Conservation (phyloP, 2,888 invertebrate species). For the Cataglyphis cursor region DNA sequence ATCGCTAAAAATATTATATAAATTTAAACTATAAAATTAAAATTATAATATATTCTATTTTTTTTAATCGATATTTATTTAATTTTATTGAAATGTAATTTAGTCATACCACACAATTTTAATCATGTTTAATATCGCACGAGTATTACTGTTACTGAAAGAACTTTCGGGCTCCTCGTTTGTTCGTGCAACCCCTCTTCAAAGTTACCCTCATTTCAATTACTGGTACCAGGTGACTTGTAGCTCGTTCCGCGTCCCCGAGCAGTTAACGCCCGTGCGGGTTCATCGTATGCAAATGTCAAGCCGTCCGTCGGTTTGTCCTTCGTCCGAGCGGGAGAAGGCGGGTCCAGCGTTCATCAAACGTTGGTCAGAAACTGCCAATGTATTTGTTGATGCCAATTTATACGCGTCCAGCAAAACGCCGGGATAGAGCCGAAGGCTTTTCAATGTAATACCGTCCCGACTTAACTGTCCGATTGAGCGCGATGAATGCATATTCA, state of each 20-base stretch:
- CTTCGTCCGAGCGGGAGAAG: slow-evolving; percentile 67
- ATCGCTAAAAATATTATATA: not conserved
- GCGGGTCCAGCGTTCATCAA: slow-evolving; percentile 73
- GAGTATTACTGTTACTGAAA: slow-evolving; percentile 55
- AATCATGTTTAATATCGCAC: slow-evolving; percentile 28
- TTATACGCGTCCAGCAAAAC: slow-evolving; percentile 19
- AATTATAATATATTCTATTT: too few species aligned
- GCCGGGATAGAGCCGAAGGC: not conserved
- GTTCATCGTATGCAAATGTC: slow-evolving; percentile 82
- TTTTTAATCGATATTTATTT: not conserved
- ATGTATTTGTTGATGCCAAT: slow-evolving; percentile 61
- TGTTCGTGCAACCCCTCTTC: slow-evolving; percentile 69
- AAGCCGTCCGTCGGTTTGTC: slow-evolving; percentile 75
- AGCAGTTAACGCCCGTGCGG: slow-evolving; percentile 80
- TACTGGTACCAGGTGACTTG: slow-evolving; percentile 84
- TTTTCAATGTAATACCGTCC: not conserved
- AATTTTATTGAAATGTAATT: not conserved
- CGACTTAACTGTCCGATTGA: not conserved
- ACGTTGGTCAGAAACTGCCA: slow-evolving; percentile 71
- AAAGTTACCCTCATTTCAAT: slow-evolving; percentile 83
- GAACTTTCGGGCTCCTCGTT: slow-evolving; percentile 70
- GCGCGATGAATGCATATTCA: slow-evolving; percentile 8
- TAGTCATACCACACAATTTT: slow-evolving; percentile 5
- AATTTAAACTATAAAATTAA: not conserved
- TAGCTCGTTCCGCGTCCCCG: slow-evolving; percentile 81